Conservation (phyloP, 1,140 invertebrate species). For the Danaus melanippus region DNA sequence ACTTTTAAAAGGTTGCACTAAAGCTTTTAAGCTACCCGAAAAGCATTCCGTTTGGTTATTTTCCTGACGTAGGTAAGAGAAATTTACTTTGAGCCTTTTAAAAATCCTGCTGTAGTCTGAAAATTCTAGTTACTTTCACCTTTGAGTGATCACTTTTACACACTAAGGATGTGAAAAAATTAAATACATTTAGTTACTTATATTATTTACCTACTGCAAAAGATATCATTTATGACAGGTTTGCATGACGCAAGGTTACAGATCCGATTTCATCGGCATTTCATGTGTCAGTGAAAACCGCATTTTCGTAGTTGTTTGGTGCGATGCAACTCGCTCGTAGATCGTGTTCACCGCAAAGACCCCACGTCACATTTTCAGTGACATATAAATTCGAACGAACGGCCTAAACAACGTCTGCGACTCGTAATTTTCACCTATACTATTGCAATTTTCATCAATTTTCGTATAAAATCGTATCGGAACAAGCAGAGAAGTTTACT, state of each 20-base stretch:
- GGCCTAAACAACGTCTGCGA: slow-evolving; percentile 57
- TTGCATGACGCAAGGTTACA: slow-evolving; percentile 4
- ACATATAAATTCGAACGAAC: slow-evolving; percentile 49
- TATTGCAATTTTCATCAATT: slow-evolving; percentile 69
- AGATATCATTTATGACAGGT: slow-evolving; percentile 1
- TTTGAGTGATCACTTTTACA: too few relatives aligned
- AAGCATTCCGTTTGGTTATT: slow-evolving; percentile 26
- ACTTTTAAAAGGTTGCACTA: slow-evolving; percentile 53
- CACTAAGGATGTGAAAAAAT: too few relatives aligned
- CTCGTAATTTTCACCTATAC: slow-evolving; percentile 64
- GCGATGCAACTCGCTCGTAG: slow-evolving; percentile 20
- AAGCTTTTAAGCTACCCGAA: slow-evolving; percentile 45
- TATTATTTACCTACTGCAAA: too few relatives aligned
- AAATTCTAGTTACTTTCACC: too few relatives aligned
- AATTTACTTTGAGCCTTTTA: slow-evolving; percentile 25
- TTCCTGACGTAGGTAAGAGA: slow-evolving; percentile 24
- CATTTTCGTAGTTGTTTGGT: slow-evolving; percentile 22
- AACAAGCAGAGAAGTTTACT: slow-evolving; percentile 34
- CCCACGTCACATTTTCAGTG: slow-evolving; percentile 43
- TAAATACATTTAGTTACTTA: too few relatives aligned
- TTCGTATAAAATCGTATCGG: slow-evolving; percentile 49
- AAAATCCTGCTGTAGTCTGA: slow-evolving; percentile 21
- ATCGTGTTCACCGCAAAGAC: slow-evolving; percentile 32
- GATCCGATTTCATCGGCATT: slow-evolving; percentile 7
- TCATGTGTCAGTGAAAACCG: slow-evolving; percentile 15